Percentiles rank a stretch among this genome's conserved stretches.
These are phyloP conservation scores for Eriosoma lanigerum DNA, from an alignment of 1,140 invertebrate species.

Conservation along the genomic window DNA sequence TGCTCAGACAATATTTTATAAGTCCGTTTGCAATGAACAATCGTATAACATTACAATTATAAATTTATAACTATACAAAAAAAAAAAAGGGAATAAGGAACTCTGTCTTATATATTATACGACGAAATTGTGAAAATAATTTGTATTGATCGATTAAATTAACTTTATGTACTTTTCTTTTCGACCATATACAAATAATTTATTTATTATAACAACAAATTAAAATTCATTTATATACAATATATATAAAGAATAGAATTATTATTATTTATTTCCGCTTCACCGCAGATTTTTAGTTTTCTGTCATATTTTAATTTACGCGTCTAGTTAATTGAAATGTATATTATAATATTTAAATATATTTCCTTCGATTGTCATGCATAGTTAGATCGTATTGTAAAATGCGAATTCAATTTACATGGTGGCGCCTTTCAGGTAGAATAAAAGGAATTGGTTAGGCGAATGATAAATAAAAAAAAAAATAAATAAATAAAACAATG, in stretches of 20 bases:
- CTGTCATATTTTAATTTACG: not conserved
- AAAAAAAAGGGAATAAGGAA: too few relatives aligned
- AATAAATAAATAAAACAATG: conserved; percentile 31
- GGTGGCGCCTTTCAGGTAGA: not conserved
- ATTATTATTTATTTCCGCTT: not conserved
- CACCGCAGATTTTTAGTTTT: not conserved
- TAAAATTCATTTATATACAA: not conserved
- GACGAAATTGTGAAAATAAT: too few relatives aligned
- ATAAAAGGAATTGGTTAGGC: conserved; percentile 9
- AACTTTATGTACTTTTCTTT: too few relatives aligned
- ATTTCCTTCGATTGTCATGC: conserved; percentile 31
- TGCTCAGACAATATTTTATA: too few relatives aligned
- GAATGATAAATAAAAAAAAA: conserved; percentile 1
- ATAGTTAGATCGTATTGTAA: conserved; percentile 31
- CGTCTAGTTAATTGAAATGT: conserved; percentile 33
- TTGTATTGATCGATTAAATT: too few relatives aligned
- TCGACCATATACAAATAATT: too few relatives aligned
- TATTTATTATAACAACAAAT: not conserved
- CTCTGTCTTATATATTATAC: too few relatives aligned
- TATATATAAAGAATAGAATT: not conserved
- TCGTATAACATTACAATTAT: too few relatives aligned
- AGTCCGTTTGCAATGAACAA: too few relatives aligned
- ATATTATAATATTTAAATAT: not conserved
- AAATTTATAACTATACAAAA: too few relatives aligned
- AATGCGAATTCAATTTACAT: conserved; percentile 45